Evolutionary conservation across 2,797 vertebrate genomes (phyloP).

Genomic region (Enteromius viviparus): DNA sequence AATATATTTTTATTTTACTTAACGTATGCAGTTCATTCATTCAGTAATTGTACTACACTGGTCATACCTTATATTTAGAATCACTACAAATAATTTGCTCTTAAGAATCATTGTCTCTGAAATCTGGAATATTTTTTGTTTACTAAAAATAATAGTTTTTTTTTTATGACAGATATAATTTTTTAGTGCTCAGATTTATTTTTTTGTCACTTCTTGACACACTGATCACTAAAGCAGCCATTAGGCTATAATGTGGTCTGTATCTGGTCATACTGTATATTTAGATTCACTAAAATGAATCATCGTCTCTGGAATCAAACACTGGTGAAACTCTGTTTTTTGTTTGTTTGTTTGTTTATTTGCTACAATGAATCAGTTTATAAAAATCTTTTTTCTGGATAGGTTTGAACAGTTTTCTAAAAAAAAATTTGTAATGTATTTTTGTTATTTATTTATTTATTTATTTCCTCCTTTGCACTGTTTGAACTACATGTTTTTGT

Average conservation of each 20-base stretch:
- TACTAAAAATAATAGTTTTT: no score
- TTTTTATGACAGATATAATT: no score
- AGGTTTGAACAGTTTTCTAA: no score
- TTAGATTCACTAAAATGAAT: no score
- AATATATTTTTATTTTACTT: neutral
- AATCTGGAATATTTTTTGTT: no score
- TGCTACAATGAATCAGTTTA: neutral
- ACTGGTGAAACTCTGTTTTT: neutral
- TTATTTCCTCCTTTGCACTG: neutral
- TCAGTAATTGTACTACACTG: neutral
- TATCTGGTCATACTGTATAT: no score
- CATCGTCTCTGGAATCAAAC: neutral
- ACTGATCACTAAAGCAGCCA: no score
- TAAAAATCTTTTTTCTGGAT: neutral
- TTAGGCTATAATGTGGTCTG: no score
- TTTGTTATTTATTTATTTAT: no score
- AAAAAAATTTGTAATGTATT: no score
- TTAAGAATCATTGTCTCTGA: neutral
- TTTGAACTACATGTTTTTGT: neutral
- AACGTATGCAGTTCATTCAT: neutral
- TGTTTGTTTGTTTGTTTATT: neutral
- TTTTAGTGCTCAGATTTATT: no score
- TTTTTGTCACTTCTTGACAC: no score
- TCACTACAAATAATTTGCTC: neutral
- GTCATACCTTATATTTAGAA: neutral